These are phyloP conservation scores for Noctilio leporinus DNA, from an alignment of 2,113 vertebrate species.

Conservation along the genomic window DNA sequence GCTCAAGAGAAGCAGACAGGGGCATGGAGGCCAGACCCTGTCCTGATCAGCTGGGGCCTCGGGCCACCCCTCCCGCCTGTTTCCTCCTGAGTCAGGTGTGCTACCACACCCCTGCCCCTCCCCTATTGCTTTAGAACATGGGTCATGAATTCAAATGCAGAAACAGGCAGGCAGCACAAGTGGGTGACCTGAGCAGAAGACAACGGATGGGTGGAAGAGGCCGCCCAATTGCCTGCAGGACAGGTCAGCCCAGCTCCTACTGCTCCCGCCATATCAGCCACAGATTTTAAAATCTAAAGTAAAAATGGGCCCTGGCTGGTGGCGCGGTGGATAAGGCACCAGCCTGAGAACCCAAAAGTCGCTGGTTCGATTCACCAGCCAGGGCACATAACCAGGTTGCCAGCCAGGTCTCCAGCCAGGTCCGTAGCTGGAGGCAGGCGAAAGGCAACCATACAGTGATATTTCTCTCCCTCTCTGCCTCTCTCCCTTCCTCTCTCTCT, in stretches of 20 bases:
- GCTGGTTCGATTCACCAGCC: no score
- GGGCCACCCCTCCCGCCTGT: background rate
- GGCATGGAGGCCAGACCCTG: background rate
- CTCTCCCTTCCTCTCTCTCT: no score
- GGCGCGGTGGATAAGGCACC: background rate
- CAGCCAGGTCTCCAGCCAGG: no score
- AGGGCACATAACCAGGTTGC: no score
- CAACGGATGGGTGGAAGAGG: background rate
- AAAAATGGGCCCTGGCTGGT: background rate
- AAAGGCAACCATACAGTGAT: no score
- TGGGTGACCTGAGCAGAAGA: fast-evolving
- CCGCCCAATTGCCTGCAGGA: fast-evolving
- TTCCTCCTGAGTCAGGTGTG: background rate
- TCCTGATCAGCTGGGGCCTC: background rate
- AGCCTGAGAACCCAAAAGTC: no score
- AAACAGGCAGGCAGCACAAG: background rate
- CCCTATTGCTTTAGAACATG: background rate
- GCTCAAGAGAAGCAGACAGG: background rate
- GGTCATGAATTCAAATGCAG: background rate
- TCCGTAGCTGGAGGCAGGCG: no score
- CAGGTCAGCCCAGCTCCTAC: background rate
- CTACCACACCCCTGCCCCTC: background rate
- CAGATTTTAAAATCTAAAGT: background rate
- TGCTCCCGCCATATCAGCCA: background rate
- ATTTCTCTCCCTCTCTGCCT: no score